Base-by-base conservation (phyloP, 2,113 vertebrate genomes). In the Prunella fulvescens region DNA sequence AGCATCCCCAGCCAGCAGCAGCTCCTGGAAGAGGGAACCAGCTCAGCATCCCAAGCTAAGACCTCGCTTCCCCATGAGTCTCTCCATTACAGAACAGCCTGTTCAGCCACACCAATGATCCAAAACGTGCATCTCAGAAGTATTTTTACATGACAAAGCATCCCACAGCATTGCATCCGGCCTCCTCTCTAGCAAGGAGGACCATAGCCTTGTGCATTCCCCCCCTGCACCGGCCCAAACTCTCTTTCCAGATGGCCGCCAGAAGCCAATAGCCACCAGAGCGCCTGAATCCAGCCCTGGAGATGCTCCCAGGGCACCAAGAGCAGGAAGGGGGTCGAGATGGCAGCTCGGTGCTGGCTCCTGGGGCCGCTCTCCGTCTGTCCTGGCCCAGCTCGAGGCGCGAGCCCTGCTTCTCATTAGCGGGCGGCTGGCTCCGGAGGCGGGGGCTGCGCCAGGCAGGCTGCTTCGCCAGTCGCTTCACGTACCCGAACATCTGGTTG, bases 401-500 rank as follows among this genome's bases (percentile, higher is more conserved):
- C 80, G 91, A 95, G 92, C 42, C 92, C 93, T 90, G 95, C 76
- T 95, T 79, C 95, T 96, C 95, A 95, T 96, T 96, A 96, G 95
- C 48, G 40, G 93, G 87, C 9, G 39, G 81, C 93, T 64, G 90
- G 23, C 79, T 93, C 78, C 2, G 11, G 82, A 62, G 93, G 77
- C 40, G 94, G 87, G 88, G 89, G 93, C 93, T 78, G 83, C 37
- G 72, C 90, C 82, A 81, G 73, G 60, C 76, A 73, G 86, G 61
- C 96, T 95, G 97, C 84, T 97, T 97, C 81, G 3, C 47, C 86
- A 98, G 96, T 97, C 97, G 10, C 47, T 94, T 94, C 97, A 98
- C 97, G 96, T 97, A 86, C 15, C 87, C 92, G 74, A 97, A 97
- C 98, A 98, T 97, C 98, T 98, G 98, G 97, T 97, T 96, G 90